phyloP scores from a whole-genome alignment of 2,888 invertebrate genomes.

The Leptinotarsa peninsularis region DNA sequence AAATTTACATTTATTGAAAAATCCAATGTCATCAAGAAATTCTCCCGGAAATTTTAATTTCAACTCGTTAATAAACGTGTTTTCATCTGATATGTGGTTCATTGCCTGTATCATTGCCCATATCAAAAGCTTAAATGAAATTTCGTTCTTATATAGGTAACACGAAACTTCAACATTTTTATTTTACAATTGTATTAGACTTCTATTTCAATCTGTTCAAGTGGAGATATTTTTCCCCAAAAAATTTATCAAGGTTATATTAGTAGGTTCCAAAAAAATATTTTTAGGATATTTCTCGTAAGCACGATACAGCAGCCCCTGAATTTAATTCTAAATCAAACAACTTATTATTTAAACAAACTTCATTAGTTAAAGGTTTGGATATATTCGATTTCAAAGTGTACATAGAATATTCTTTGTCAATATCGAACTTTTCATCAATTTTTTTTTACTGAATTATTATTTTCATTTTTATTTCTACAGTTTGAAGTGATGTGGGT shows the following conservation, averaged over 20 bases:
- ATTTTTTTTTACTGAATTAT: background rate
- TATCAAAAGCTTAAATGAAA: too few relatives aligned
- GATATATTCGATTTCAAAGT: background rate
- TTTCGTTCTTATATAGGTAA: background rate
- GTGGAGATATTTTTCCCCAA: background rate
- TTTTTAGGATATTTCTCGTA: background rate
- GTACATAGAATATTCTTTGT: background rate
- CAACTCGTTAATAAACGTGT: too few relatives aligned
- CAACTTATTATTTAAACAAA: background rate
- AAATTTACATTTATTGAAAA: too few relatives aligned
- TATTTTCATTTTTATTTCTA: constrained; percentile 11
- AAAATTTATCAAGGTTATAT: background rate
- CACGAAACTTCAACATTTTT: background rate
- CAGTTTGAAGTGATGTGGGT: background rate
- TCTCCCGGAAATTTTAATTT: too few relatives aligned
- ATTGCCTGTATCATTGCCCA: background rate
- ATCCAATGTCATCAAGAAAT: too few relatives aligned
- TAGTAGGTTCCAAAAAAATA: background rate
- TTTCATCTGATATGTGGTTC: too few relatives aligned
- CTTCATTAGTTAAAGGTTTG: background rate
- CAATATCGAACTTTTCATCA: background rate
- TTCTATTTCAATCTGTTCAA: background rate
- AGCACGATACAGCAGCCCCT: too few relatives aligned
- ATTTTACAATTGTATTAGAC: background rate
- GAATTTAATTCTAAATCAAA: background rate